Base-by-base conservation (phyloP, 23 tunicate species). In the Corella eumyota region DNA sequence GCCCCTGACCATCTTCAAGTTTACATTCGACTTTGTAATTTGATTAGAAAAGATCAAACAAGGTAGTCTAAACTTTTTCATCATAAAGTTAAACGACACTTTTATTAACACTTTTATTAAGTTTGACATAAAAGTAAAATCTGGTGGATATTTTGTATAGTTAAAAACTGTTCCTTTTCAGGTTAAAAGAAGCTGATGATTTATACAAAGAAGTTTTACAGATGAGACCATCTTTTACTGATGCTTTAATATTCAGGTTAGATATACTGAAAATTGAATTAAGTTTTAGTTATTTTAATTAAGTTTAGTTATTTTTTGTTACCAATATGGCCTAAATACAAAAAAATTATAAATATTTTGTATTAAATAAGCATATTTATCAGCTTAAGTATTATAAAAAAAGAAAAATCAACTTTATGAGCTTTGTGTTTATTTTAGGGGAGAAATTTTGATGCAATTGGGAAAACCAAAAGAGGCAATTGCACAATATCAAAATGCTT, bases 161-260 rank as follows among this genome's bases (percentile, higher is more conserved):
- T 17, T 23, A 17, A 30, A 29, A 26, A 30, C 13, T 5, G 6
- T 56, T 32, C 33, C 36, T 25, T 48, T 50, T 0, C 49, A 77
- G 96, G 38, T 68, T 65, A 30, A 34, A 51, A 30, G 96, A 88
- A 61, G 96, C 65, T 3, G 70, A 72, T 35, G 29, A 56, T 27
- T 62, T 88, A 25, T 79, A 78, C 54, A 37, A 67, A 54, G 81
- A 88, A 73, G 88, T 58, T 36, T 53, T 78, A 13, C 45, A 29
- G 28, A 60, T 77, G 68, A 47, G 80, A 55, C 37, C 66, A 2
- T 25, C 73, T 19, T 88, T 88, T 68, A 27, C 34, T 25, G 96
- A 88, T 67, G 96, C 88, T 40, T 48, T 67, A 35, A 67, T 88
- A 4, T 72, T 78, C 76, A 78, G 80, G 91, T 71, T 51, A 15